Conservation (phyloP, 2,888 invertebrate species). For the Phorcus lineatus region DNA sequence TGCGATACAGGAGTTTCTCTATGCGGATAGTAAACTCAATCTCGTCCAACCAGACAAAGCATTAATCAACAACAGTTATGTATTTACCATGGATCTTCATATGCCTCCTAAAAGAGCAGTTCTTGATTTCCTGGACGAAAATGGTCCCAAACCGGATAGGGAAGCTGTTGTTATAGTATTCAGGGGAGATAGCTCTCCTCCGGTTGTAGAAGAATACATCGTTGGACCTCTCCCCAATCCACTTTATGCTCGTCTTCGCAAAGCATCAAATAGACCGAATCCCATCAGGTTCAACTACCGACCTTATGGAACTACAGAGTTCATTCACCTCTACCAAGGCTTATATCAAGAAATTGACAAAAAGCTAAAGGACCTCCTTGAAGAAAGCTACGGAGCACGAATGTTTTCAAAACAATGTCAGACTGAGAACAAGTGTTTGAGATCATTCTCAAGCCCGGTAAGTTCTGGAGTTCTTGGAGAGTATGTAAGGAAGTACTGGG, state of each 20-base stretch:
- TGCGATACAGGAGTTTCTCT: slow-evolving; percentile 34
- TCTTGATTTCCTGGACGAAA: slow-evolving; percentile 41
- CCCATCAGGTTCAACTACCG: slow-evolving; percentile 41
- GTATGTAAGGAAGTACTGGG: slow-evolving; percentile 50
- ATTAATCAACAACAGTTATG: slow-evolving; percentile 37
- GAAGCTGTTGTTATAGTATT: slow-evolving; percentile 58
- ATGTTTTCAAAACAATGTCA: slow-evolving; percentile 37
- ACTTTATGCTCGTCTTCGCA: slow-evolving; percentile 28
- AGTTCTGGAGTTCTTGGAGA: slow-evolving; percentile 43
- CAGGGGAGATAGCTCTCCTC: slow-evolving; percentile 54
- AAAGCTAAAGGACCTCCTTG: slow-evolving; percentile 34
- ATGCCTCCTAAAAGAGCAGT: slow-evolving; percentile 47
- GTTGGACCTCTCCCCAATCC: slow-evolving; percentile 58
- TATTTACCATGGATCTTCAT: slow-evolving; percentile 39
- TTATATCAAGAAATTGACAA: slow-evolving; percentile 36
- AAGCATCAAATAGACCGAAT: slow-evolving; percentile 21
- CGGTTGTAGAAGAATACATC: slow-evolving; percentile 58
- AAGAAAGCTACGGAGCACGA: slow-evolving; percentile 40
- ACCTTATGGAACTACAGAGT: slow-evolving; percentile 38
- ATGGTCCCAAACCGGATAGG: slow-evolving; percentile 44
- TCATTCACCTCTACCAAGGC: neutral
- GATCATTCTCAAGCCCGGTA: slow-evolving; percentile 44
- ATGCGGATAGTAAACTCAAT: slow-evolving; percentile 34
- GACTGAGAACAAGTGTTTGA: slow-evolving; percentile 50
- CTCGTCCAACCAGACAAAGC: slow-evolving; percentile 28